A percentile compares a stretch with the other conserved stretches of the same genome.
Evolutionary conservation across 2,888 invertebrate genomes (phyloP).

Genomic region (Leptopilina myrica): DNA sequence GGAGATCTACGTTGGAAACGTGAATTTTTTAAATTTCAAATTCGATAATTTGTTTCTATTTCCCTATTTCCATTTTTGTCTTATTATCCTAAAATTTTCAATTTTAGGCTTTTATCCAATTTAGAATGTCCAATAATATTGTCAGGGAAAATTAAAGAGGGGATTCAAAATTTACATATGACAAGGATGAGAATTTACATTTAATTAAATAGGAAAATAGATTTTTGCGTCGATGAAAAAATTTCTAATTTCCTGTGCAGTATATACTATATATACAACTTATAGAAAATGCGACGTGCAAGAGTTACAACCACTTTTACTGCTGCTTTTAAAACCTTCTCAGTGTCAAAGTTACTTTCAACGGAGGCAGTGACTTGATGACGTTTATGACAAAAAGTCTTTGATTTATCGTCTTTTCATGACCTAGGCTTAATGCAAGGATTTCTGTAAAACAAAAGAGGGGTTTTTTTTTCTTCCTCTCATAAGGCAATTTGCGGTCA

Average conservation of each 20-base stretch:
- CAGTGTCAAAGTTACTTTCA: conserved; percentile 28
- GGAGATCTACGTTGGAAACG: conserved; percentile 39
- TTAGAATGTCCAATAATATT: too few relatives aligned
- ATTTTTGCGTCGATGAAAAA: neutral
- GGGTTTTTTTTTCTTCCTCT: neutral
- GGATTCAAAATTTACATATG: neutral
- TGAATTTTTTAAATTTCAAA: conserved; percentile 13
- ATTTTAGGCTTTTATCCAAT: too few relatives aligned
- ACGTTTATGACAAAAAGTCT: conserved; percentile 51
- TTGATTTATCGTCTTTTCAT: conserved; percentile 54
- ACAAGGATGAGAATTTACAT: too few relatives aligned
- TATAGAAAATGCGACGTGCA: neutral
- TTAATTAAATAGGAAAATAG: too few relatives aligned
- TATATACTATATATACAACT: neutral
- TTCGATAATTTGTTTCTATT: too few relatives aligned
- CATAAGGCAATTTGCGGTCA: neutral
- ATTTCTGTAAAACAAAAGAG: conserved; percentile 49
- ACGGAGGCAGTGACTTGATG: conserved; percentile 10
- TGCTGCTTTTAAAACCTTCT: conserved; percentile 20
- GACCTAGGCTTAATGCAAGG: conserved; percentile 58
- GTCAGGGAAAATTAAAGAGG: neutral
- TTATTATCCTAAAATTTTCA: too few relatives aligned
- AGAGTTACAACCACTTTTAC: conserved; percentile 24
- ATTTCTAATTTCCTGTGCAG: neutral
- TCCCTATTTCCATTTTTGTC: too few relatives aligned